These are phyloP conservation scores for Leucophenga maculata DNA, from an alignment of 2,888 invertebrate genomes.

Conservation along the genomic window DNA sequence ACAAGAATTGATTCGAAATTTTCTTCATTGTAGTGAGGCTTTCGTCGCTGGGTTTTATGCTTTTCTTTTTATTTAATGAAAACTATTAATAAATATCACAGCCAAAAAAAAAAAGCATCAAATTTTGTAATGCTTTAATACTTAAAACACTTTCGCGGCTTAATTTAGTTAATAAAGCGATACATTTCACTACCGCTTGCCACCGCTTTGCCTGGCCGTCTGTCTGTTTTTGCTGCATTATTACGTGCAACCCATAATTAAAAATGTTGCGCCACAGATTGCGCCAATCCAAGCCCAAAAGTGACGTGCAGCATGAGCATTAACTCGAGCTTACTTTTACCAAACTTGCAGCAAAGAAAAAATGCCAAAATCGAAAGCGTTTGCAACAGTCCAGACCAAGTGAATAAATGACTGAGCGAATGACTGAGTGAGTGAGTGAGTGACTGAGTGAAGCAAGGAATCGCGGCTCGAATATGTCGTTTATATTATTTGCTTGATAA, in stretches of 20 bases:
- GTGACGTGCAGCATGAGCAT: constrained; percentile 61
- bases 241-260: constrained; percentile 52
- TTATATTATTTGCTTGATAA: constrained; percentile 65
- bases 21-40: too few relatives aligned
- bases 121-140: neutral
- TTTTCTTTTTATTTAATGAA: too few relatives aligned
- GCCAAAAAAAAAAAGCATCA: too few relatives aligned
- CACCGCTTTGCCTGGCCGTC: constrained; percentile 21
- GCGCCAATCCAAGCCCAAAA: constrained; percentile 57
- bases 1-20: too few relatives aligned
- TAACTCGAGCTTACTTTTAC: constrained; percentile 59
- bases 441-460: neutral
- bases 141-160: constrained; percentile 17
- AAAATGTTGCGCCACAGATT: constrained; percentile 49
- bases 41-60: too few relatives aligned
- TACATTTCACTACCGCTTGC: neutral
- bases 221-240: neutral
- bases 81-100: too few relatives aligned
- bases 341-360: constrained; percentile 29
- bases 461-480: constrained; percentile 56
- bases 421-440: too few relatives aligned
- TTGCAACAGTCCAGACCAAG: neutral
- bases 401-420: neutral
- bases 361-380: neutral
- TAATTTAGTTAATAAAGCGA: constrained; percentile 24